phyloP scores from a whole-genome alignment of 2,888 invertebrate genomes.

The Brenthis ino region DNA sequence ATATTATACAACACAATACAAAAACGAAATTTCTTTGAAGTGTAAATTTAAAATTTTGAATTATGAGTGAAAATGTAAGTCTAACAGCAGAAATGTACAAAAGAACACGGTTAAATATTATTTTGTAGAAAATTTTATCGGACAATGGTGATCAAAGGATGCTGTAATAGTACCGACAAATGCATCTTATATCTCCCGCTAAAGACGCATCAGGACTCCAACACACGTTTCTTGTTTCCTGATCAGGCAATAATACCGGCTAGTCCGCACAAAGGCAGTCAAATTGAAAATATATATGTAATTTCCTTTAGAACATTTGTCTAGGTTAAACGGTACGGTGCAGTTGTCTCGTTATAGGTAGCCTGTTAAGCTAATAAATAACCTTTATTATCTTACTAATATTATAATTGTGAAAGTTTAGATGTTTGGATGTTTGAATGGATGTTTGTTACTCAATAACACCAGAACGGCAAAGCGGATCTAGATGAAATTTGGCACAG shows the following conservation, averaged over 20 bases:
- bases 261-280: conserved; percentile 34
- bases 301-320: conserved; percentile 40
- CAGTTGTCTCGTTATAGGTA: conserved; percentile 13
- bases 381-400: neutral
- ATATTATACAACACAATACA: too few species aligned
- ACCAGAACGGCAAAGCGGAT: too few species aligned
- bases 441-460: too few species aligned
- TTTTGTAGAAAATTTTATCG: neutral
- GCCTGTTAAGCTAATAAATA: neutral
- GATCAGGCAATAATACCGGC: conserved; percentile 32
- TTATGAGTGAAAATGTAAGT: too few species aligned
- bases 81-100: too few species aligned
- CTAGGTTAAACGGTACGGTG: conserved; percentile 33
- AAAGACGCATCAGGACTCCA: conserved; percentile 26
- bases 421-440: too few species aligned
- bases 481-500: too few species aligned
- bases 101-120: too few species aligned
- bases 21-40: too few species aligned
- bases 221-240: conserved; percentile 30
- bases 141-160: conserved; percentile 8
- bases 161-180: conserved; percentile 1
- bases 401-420: neutral
- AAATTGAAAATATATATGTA: conserved; percentile 39
- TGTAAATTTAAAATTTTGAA: too few species aligned
- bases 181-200: conserved; percentile 11